Evolutionary conservation across 2,797 vertebrate species (phyloP).

Genomic region (Neostethus bicornis): DNA sequence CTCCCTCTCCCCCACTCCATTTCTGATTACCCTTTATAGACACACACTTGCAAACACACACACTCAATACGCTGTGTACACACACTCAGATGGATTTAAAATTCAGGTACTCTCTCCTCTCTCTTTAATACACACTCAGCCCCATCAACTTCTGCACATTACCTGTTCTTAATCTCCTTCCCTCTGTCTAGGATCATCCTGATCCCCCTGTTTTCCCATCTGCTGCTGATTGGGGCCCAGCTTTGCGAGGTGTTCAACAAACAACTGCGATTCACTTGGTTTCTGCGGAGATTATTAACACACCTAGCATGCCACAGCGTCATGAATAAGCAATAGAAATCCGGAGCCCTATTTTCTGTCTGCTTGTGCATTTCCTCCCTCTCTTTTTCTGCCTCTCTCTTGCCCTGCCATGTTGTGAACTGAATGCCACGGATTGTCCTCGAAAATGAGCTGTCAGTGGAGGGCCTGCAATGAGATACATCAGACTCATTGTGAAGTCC

Average conservation of each 20-base stretch:
- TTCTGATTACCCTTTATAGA: constrained; percentile 75
- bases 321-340: constrained; percentile 83
- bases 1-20: constrained; percentile 30
- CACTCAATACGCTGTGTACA: constrained; percentile 42
- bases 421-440: constrained; percentile 80
- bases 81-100: constrained; percentile 56
- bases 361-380: constrained; percentile 55
- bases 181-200: constrained; percentile 71
- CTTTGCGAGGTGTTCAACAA: constrained; percentile 78
- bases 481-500: constrained; percentile 79
- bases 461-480: constrained; percentile 79
- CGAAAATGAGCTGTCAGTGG: constrained; percentile 83
- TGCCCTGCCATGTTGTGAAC: constrained; percentile 59
- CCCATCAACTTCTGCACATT: constrained; percentile 75
- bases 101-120: constrained; percentile 63
- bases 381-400: constrained; percentile 33
- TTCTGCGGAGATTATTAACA: constrained; percentile 84
- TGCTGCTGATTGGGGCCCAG: constrained; percentile 66
- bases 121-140: constrained; percentile 65
- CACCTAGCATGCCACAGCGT: constrained; percentile 75
- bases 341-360: constrained; percentile 71
- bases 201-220: constrained; percentile 76
- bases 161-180: constrained; percentile 78
- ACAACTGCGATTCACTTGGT: constrained; percentile 78
- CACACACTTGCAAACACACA: constrained; percentile 34